These are phyloP conservation scores for Tetragnatha versicolor DNA, from an alignment of 1,140 invertebrate genomes.

Conservation along the genomic window DNA sequence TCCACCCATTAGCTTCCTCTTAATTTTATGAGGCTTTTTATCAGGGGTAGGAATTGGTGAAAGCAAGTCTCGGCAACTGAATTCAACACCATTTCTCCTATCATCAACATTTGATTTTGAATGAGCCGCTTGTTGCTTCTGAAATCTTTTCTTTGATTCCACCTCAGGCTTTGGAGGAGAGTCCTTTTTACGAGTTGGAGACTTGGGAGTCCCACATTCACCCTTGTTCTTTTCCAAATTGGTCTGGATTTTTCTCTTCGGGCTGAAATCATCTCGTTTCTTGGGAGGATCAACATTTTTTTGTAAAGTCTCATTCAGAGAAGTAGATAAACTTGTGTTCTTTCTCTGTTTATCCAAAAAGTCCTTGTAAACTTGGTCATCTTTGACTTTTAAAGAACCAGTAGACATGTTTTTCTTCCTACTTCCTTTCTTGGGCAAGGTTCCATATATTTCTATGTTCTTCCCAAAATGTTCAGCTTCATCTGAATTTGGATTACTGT, in stretches of 20 bases:
- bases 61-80: conserved; percentile 25
- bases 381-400: conserved; percentile 35
- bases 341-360: conserved; percentile 48
- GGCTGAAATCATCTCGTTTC: background rate
- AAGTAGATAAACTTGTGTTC: conserved; percentile 30
- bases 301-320: conserved; percentile 24
- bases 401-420: conserved; percentile 47
- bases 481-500: conserved; percentile 34
- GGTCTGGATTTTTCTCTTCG: conserved; percentile 1
- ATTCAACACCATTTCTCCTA: background rate
- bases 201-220: conserved; percentile 18
- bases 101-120: conserved; percentile 2
- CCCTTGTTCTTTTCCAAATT: background rate
- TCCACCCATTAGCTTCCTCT: conserved; percentile 87
- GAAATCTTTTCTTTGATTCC: background rate
- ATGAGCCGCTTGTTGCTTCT: background rate
- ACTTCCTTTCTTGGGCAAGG: conserved; percentile 79
- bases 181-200: conserved; percentile 35
- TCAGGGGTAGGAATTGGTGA: conserved; percentile 62
- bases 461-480: conserved; percentile 57
- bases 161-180: background rate
- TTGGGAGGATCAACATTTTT: conserved; percentile 39
- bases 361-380: conserved; percentile 51
- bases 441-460: conserved; percentile 80
- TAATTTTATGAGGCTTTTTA: conserved; percentile 92